Evolutionary conservation across 2,113 vertebrate species (phyloP).

Genomic region (Pantherophis guttatus): DNA sequence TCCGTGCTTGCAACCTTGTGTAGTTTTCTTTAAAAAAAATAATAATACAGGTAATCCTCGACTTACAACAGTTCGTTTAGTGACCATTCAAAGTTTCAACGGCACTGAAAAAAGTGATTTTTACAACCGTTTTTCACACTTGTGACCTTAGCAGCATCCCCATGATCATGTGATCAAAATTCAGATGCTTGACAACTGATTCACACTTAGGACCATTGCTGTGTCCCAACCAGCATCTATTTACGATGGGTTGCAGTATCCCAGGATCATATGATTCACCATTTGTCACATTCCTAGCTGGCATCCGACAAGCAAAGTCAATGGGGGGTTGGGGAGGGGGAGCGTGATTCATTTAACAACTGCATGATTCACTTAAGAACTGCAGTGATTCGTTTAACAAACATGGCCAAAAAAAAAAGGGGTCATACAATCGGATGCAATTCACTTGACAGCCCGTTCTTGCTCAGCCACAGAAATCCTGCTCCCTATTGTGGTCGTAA

Average conservation of each 20-base stretch:
- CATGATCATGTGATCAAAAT: not conserved
- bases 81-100: not conserved
- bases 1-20: not conserved
- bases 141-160: not conserved
- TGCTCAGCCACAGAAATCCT: no score
- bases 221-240: not conserved
- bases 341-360: no score
- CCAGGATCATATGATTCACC: not conserved
- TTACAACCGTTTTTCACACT: fast-evolving
- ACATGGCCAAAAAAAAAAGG: no score
- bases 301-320: not conserved
- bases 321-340: not conserved
- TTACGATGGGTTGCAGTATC: not conserved
- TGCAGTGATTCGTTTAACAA: no score
- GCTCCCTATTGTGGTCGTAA: no score
- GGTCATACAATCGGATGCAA: no score
- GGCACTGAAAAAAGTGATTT: not conserved
- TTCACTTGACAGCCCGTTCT: no score
- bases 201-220: not conserved
- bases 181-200: no score
- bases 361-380: no score
- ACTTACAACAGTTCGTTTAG: not conserved
- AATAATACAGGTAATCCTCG: not conserved
- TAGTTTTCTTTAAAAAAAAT: not conserved
- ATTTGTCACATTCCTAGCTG: not conserved